Base-by-base conservation (phyloP, 2,113 vertebrate species). In the Prionailurus viverrinus region DNA sequence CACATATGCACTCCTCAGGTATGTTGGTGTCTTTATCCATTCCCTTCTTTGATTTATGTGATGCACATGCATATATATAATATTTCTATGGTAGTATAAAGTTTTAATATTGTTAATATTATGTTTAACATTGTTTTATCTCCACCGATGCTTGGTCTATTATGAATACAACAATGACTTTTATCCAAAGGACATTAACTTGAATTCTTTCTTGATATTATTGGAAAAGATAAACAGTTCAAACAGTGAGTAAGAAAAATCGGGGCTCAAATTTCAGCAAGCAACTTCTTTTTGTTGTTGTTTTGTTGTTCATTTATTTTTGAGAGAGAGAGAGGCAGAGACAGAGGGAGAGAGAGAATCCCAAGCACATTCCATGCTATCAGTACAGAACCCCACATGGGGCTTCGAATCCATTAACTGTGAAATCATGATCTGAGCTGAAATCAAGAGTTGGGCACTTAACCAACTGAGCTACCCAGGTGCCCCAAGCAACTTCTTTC, bases 241-340 rank as follows among this genome's bases (percentile, higher is more conserved):
- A 94, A 68, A 87, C 9, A 69, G 27, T 68, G 33, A 95, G 81
- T 58, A 14, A 90, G 55, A 90, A 90, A 95, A 90, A 58, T 48
- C 12, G n/a, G 36, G 39, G 80, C 66, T 95, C 80, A 86, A 51
- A 95, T 86, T 74, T 27, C 53, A 27, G 19, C 18, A 58, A 58
- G 55, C 55, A 58, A 58, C 19, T 58, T 58, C 55, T 58, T 58
- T 58, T 58, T 53, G 55, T 58, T 29, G 61, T 63, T 65, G 4
- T 65, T 27, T 63, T 58, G 7, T 27, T 63, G 23, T 12, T 29
- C 25, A 27, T 65, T 65, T 65, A 11, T 65, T 65, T 65, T 63
- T 63, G 8, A 63, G 51, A 61, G 58, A 61, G 6, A 61, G 58
- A 61, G 19, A 61, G 18, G 18, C 18, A 61, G 6, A 61, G 61